Evolutionary conservation across 2,888 invertebrate species (phyloP).

Genomic region (Hetaerina titia): DNA sequence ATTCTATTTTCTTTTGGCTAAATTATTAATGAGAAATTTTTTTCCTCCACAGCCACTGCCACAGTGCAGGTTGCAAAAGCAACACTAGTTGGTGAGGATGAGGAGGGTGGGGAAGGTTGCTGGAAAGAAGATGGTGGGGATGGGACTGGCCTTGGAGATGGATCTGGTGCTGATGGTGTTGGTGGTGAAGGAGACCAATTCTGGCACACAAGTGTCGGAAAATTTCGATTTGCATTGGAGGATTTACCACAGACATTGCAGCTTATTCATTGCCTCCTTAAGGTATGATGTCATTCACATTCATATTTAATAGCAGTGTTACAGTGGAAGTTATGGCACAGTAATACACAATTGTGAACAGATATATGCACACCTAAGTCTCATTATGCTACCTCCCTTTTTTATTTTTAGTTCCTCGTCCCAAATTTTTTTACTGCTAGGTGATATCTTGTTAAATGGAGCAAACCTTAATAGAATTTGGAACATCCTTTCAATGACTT

Average conservation of each 20-base stretch:
- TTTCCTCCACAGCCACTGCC: constrained; percentile 80
- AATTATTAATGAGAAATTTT: constrained; percentile 68
- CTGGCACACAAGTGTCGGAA: constrained; percentile 96
- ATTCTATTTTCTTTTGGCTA: constrained; percentile 52
- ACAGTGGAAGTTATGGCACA: too few relatives aligned
- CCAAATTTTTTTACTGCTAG: too few relatives aligned
- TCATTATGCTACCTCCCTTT: too few relatives aligned
- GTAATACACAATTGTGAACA: too few relatives aligned
- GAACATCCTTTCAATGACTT: too few relatives aligned
- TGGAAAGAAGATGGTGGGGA: constrained; percentile 41
- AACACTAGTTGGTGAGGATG: constrained; percentile 87
- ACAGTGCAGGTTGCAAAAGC: constrained; percentile 87
- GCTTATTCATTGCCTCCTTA: constrained; percentile 89
- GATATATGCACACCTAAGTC: too few relatives aligned
- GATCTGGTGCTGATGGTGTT: constrained; percentile 81
- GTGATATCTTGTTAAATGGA: too few relatives aligned
- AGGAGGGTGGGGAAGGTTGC: constrained; percentile 74
- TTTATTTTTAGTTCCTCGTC: too few relatives aligned
- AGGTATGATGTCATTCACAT: constrained; percentile 78
- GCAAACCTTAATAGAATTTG: too few relatives aligned
- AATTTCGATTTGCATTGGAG: constrained; percentile 93
- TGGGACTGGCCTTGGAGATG: not conserved
- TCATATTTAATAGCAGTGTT: not conserved
- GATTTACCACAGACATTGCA: constrained; percentile 95
- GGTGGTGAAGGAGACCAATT: constrained; percentile 88